Conservation (phyloP, 2,113 vertebrate genomes). For the Hippocampus abdominalis region DNA sequence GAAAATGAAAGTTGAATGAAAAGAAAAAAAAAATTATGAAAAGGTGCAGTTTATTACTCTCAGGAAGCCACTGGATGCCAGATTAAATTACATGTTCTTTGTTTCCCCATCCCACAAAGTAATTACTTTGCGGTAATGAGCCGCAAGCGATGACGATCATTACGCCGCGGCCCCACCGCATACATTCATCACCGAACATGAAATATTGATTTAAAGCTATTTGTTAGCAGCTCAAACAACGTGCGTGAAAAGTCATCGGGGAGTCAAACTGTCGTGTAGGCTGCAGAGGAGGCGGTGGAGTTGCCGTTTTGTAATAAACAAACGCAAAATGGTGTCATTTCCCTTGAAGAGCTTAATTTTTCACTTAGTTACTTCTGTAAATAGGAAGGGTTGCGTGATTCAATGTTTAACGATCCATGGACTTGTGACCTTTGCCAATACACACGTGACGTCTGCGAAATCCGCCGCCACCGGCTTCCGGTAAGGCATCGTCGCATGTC, state of each 20-base stretch:
- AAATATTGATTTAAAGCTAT: conserved; percentile 35
- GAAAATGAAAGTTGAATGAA: conserved; percentile 2
- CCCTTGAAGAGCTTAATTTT: background rate
- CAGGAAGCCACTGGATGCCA: conserved; percentile 7
- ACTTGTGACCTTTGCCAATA: background rate
- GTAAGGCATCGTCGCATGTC: background rate
- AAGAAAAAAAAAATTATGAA: conserved; percentile 5
- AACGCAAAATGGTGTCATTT: background rate
- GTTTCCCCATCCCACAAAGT: conserved; percentile 11
- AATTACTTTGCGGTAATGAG: conserved; percentile 21
- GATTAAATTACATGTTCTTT: conserved; percentile 5
- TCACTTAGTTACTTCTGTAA: conserved; percentile 2
- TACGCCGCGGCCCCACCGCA: conserved; percentile 10
- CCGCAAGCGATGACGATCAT: conserved; percentile 17
- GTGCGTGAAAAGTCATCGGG: conserved; percentile 1
- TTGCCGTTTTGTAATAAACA: background rate
- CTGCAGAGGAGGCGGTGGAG: no score
- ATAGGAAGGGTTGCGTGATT: background rate
- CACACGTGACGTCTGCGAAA: background rate
- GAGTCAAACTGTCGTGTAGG: background rate
- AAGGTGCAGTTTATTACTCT: conserved; percentile 4
- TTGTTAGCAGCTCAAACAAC: conserved; percentile 24
- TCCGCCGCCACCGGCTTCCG: background rate
- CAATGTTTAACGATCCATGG: background rate
- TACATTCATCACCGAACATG: conserved; percentile 34